Evolutionary conservation across 2,888 invertebrate genomes (phyloP), one percentile per base, ranked within the genome.

Genomic region (Stegana nigrithorax): DNA sequence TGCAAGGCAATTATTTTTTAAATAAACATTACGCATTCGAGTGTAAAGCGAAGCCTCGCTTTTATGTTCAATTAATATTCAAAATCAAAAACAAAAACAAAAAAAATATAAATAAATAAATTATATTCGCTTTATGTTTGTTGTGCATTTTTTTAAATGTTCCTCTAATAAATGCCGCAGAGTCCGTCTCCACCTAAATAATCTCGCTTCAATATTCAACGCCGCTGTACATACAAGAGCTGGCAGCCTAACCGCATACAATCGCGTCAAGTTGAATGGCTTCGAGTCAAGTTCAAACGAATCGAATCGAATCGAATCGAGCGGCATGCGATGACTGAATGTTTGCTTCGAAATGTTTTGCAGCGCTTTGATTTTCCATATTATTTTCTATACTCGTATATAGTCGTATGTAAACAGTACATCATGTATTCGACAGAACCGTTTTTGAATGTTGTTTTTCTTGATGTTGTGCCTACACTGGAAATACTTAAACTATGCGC

Each of bases 11-110:
- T n/a, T n/a, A n/a, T n/a, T n/a, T n/a, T n/a, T n/a, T n/a, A n/a
- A n/a, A n/a, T n/a, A n/a, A n/a, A n/a, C n/a, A n/a, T n/a, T n/a
- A n/a, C n/a, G n/a, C n/a, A n/a, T n/a, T n/a, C n/a, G n/a, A n/a
- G n/a, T n/a, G n/a, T n/a, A n/a, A n/a, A n/a, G n/a, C n/a, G n/a
- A n/a, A n/a, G n/a, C n/a, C n/a, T n/a, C n/a, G n/a, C n/a, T 25
- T 25, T 47, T 47, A 47, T 47, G 47, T 21, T 17, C 17, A 39
- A 14, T 39, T 39, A 32, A 32, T 32, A 32, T n/a, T n/a, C n/a
- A n/a, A n/a, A n/a, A n/a, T 50, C 36, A 53, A 21, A 44, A 47
- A 8, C 36, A 50, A 61, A 57, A 61, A 17, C n/a, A 19, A 60
- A 45, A 1, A 32, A 32, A 36, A 36, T n/a, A 36, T n/a, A n/a